Evolutionary conservation across 2,888 invertebrate genomes (phyloP), one percentile per base, ranked within the genome.

Genomic region (Drosophila pegasa): DNA sequence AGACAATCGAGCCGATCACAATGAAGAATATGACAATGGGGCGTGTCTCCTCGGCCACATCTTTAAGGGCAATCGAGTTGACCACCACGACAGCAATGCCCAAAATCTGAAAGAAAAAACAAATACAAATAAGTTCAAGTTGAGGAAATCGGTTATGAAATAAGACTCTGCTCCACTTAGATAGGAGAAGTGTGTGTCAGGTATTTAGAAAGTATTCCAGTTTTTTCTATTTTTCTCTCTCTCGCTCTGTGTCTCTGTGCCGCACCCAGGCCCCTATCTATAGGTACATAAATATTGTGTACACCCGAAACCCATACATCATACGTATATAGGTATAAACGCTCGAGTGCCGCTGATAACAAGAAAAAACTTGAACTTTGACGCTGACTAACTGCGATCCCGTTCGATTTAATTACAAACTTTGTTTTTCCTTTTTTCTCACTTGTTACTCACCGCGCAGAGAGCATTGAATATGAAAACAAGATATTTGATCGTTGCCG

Each of bases 1-100:
- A 96, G 74, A 96, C 94, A 40, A 96, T 89, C 10, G 94, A 93
- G 3, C 96, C 96, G 70, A 96, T 92, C 41, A 95, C 92, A 69
- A 96, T 95, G 75, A 95, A 93, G 12, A 79, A 61, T 37, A 84
- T 75, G 2, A 80, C 41, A 10, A 85, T 20, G 20, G 59, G 29
- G 5, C 71, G 72, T 29, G 60, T 54, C 5, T 81, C 80, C 0
- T 60, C 38, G 33, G 57, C 61, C 12, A 79, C 80, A 40, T 75
- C 67, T 37, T 75, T 59, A n/a, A 90, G 61, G 5, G 78, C 80
- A 43, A 87, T 33, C 14, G 73, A 47, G 43, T 70, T 84, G 7
- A 87, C 73, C 16, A 80, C 76, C 41, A 90, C 60, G 2, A 82
- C 70, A 2, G 51, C 75, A 62, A 90, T 76, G 43, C 88, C 89